These are phyloP conservation scores for Ctenicera cuprea DNA, from an alignment of 2,888 invertebrate species.

Conservation along the genomic window DNA sequence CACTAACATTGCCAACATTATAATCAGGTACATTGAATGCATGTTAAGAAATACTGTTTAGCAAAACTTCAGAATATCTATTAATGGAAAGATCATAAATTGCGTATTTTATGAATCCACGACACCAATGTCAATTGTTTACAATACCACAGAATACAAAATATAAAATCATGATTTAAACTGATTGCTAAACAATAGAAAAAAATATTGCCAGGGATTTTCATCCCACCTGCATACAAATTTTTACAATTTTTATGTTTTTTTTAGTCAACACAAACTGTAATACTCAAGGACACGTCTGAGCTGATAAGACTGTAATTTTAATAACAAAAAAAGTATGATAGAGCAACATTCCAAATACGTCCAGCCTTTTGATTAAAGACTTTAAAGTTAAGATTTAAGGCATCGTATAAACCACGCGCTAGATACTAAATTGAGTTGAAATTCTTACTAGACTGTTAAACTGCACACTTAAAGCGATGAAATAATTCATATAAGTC, in stretches of 20 bases:
- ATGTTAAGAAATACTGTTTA: too few species aligned
- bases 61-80: not conserved
- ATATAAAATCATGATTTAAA: not conserved
- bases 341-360: not conserved
- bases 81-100: not conserved
- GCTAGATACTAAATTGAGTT: not conserved
- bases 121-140: not conserved
- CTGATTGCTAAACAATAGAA: constrained; percentile 1
- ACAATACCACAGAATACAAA: not conserved
- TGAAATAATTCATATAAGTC: not conserved
- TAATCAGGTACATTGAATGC: too few species aligned
- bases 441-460: constrained; percentile 5
- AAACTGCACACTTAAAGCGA: not conserved
- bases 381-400: not conserved
- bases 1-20: too few species aligned
- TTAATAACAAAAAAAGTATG: too few species aligned
- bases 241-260: not conserved
- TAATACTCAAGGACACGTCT: too few species aligned
- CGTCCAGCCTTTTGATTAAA: constrained; percentile 5
- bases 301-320: too few species aligned
- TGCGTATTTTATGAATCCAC: not conserved
- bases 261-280: too few species aligned
- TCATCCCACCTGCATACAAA: not conserved
- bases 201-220: not conserved
- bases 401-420: not conserved